These are phyloP conservation scores for Notothenia rossii DNA, from an alignment of 2,113 vertebrate species.

Conservation along the genomic window DNA sequence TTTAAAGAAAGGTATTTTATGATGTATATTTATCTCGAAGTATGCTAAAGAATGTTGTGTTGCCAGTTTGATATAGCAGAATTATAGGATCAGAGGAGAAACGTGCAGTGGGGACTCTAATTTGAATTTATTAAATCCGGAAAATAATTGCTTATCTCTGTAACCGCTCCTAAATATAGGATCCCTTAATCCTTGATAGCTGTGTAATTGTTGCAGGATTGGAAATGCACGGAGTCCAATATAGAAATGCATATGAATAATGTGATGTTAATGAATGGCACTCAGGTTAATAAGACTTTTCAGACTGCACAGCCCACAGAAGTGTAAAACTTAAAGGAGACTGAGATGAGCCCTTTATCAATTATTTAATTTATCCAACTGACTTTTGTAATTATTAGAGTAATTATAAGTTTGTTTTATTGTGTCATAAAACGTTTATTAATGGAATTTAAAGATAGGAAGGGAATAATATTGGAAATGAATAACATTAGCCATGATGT, in stretches of 20 bases:
- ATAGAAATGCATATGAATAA: conserved; percentile 68
- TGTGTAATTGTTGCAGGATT: conserved; percentile 69
- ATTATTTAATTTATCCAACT: conserved; percentile 22
- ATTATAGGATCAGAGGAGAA: conserved; percentile 26
- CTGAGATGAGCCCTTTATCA: conserved; percentile 32
- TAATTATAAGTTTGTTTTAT: conserved; percentile 30
- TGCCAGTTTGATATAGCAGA: conserved; percentile 35
- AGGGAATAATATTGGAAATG: neutral
- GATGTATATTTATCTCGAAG: conserved; percentile 16
- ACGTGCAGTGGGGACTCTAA: conserved; percentile 44
- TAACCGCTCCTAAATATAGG: conserved; percentile 63
- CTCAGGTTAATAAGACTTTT: conserved; percentile 78
- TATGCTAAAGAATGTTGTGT: conserved; percentile 12
- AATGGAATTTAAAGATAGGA: neutral
- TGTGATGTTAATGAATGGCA: conserved; percentile 80
- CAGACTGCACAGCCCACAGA: conserved; percentile 48
- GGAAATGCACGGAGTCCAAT: conserved; percentile 57
- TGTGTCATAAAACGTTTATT: conserved; percentile 1
- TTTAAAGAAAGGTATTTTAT: neutral
- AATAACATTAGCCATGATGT: neutral
- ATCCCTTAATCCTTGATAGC: conserved; percentile 73
- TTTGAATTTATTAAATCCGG: conserved; percentile 60
- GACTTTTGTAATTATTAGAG: conserved; percentile 41
- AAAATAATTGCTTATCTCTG: conserved; percentile 70
- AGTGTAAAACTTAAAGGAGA: conserved; percentile 42